Percentiles rank a stretch among this genome's conserved stretches.
Evolutionary conservation across 2,888 invertebrate genomes (phyloP).

Genomic region (Drosophila crucigera): DNA sequence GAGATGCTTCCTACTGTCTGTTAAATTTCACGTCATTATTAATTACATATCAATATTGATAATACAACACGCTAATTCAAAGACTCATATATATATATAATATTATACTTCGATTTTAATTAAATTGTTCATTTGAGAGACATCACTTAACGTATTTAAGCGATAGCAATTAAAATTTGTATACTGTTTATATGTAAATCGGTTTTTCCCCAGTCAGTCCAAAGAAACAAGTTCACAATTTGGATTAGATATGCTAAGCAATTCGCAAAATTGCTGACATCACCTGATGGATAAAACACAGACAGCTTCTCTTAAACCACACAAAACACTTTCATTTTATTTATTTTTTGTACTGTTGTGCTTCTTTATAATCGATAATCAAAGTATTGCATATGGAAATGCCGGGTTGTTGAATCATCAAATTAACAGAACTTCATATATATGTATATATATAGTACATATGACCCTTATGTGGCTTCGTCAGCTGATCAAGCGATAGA

Average conservation of each 20-base stretch:
- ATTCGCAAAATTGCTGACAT: constrained; percentile 20
- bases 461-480: constrained; percentile 11
- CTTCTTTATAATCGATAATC: neutral
- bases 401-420: constrained; percentile 53
- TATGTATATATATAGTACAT: neutral
- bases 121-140: neutral
- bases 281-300: constrained; percentile 7
- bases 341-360: neutral
- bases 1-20: neutral
- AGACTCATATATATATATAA: too few species aligned
- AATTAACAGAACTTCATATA: constrained; percentile 4
- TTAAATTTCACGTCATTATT: too few species aligned
- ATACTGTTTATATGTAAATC: neutral
- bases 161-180: neutral
- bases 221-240: constrained; percentile 19
- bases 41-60: neutral
- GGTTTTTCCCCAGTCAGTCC: neutral
- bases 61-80: too few species aligned
- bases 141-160: neutral
- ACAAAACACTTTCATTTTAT: neutral
- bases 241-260: neutral
- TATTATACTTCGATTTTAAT: neutral
- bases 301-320: neutral
- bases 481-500: constrained; percentile 45
- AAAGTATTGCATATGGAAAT: constrained; percentile 20